Conservation (phyloP, 2,797 vertebrate species). For the Carduelis carduelis region DNA sequence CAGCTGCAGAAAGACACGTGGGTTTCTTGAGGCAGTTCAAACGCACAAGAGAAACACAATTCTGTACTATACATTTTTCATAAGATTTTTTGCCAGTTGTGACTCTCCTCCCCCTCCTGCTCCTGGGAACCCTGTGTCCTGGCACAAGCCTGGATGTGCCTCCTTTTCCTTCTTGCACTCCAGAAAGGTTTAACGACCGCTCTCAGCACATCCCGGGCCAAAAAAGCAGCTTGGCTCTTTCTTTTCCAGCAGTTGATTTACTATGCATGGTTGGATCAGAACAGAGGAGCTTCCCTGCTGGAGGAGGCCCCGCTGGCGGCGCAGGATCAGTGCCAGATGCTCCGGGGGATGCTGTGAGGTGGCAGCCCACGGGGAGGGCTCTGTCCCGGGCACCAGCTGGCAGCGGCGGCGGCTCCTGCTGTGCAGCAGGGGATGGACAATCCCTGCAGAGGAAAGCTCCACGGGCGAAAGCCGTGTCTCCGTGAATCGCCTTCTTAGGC, state of each 20-base stretch:
- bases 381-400: slow-evolving; percentile 1
- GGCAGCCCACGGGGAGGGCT: not conserved
- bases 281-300: slow-evolving; percentile 22
- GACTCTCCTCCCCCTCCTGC: not conserved
- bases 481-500: fast-evolving
- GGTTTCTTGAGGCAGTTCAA: slow-evolving; percentile 45
- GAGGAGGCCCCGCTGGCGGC: not conserved
- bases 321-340: not conserved
- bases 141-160: fast-evolving
- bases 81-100: not conserved
- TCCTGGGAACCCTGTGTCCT: not conserved
- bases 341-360: not conserved
- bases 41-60: slow-evolving; percentile 10
- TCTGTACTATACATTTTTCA: slow-evolving; percentile 6
- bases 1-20: slow-evolving; percentile 63
- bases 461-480: not conserved
- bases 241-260: slow-evolving; percentile 23
- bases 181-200: not conserved
- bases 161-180: not conserved
- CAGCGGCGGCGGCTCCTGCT: not conserved
- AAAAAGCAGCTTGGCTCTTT: slow-evolving; percentile 53
- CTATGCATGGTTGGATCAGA: slow-evolving; percentile 18
- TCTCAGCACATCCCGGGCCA: not conserved
- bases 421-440: fast-evolving
- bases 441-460: not conserved